phyloP scores from a whole-genome alignment of 2,113 vertebrate species.

The Sterna hirundo region DNA sequence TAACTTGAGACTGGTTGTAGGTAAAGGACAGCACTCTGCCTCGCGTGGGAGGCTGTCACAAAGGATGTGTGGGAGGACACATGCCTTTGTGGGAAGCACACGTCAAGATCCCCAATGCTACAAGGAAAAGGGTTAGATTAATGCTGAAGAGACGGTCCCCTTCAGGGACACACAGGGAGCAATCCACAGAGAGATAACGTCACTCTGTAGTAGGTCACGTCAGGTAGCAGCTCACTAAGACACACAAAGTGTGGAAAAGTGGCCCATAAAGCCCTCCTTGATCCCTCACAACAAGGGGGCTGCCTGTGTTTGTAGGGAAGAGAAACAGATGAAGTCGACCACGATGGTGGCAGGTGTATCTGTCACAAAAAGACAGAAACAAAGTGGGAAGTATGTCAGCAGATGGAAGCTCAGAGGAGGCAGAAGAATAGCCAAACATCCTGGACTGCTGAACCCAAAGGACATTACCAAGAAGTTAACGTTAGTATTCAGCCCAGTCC shows the following conservation, averaged over 20 bases:
- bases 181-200: neutral
- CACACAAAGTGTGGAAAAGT: neutral
- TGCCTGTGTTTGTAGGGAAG: neutral
- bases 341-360: neutral
- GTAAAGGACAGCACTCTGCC: neutral
- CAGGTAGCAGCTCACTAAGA: neutral
- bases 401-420: neutral
- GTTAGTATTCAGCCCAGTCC: neutral
- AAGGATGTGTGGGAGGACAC: neutral
- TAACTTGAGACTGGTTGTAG: neutral
- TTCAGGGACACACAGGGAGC: neutral
- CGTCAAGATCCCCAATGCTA: neutral
- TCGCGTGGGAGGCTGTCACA: neutral
- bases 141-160: neutral
- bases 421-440: neutral
- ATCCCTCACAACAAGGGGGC: neutral
- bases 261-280: neutral
- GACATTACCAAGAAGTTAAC: neutral
- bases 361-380: neutral
- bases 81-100: neutral
- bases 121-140: neutral
- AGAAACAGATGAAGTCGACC: neutral
- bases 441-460: neutral
- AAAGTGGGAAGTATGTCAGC: neutral
- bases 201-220: neutral